phyloP scores from a whole-genome alignment of 2,797 vertebrate genomes.

The Smutsia temminckii region DNA sequence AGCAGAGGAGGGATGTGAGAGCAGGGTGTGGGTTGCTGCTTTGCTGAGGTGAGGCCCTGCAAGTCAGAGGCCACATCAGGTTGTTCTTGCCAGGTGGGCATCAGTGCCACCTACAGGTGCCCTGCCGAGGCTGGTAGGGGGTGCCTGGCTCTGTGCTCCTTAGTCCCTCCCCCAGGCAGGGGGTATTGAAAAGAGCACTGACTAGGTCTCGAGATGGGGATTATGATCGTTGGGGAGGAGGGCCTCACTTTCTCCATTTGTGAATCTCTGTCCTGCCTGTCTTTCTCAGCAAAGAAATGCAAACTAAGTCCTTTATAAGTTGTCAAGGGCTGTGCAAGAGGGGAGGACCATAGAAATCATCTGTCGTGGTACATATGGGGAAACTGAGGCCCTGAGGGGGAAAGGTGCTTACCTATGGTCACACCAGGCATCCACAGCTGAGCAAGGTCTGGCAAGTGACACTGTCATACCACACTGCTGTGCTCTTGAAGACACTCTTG shows the following conservation, averaged over 20 bases:
- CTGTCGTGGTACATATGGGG: neutral
- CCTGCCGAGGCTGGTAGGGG: neutral
- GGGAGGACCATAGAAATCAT: neutral
- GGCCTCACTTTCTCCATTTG: neutral
- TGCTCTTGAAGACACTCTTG: neutral
- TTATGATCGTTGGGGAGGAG: neutral
- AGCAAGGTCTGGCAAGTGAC: neutral
- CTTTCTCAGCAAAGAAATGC: neutral
- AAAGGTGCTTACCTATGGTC: neutral
- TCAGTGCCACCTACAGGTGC: rapidly evolving
- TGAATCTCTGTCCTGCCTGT: neutral
- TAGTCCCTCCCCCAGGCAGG: neutral
- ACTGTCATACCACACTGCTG: neutral
- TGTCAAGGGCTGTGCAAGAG: neutral
- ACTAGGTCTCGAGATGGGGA: too few species aligned
- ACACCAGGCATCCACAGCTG: neutral
- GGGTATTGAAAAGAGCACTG: too few species aligned
- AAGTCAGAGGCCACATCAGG: neutral
- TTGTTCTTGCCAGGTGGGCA: neutral
- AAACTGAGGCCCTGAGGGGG: neutral
- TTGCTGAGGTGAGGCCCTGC: neutral
- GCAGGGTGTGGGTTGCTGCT: neutral
- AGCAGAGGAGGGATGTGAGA: neutral
- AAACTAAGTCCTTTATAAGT: neutral
- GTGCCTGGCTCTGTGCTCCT: neutral